A percentile compares a stretch with the other conserved stretches of the same genome.
phyloP scores from a whole-genome alignment of 2,113 vertebrate genomes.

The Apaloderma vittatum region DNA sequence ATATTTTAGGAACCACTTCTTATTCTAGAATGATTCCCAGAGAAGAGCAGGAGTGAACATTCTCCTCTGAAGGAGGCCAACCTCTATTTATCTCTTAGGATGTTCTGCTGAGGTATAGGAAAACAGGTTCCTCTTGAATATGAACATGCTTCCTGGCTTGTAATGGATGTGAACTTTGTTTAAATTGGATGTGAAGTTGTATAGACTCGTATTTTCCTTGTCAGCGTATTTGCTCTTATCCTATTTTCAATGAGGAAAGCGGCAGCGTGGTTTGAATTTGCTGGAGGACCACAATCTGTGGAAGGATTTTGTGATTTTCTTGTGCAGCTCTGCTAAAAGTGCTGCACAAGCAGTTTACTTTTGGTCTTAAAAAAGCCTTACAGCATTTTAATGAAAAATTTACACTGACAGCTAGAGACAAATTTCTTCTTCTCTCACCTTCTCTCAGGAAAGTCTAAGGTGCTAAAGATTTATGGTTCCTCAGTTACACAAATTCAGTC shows the following conservation, averaged over 20 bases:
- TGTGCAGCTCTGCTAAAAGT: slow-evolving; percentile 22
- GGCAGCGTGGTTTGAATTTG: neutral
- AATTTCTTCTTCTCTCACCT: slow-evolving; percentile 53
- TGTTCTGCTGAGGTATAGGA: slow-evolving; percentile 30
- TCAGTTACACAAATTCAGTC: neutral
- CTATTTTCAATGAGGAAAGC: slow-evolving; percentile 45
- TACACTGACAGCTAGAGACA: slow-evolving; percentile 43
- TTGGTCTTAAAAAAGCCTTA: slow-evolving; percentile 26
- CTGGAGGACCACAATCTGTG: slow-evolving; percentile 4
- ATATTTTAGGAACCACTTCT: neutral
- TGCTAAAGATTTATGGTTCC: slow-evolving; percentile 37
- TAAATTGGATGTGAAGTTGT: slow-evolving; percentile 52
- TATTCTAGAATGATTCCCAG: neutral
- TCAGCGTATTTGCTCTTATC: slow-evolving; percentile 54
- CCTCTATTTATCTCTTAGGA: neutral
- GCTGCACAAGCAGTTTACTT: slow-evolving; percentile 53
- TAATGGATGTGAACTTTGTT: slow-evolving; percentile 48
- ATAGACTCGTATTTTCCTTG: neutral
- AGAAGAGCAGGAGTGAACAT: neutral
- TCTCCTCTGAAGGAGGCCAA: neutral
- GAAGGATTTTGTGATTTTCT: neutral
- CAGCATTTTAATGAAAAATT: slow-evolving; percentile 56
- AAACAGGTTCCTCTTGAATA: slow-evolving; percentile 22
- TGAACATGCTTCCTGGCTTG: neutral
- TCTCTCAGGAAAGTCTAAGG: neutral